Evolutionary conservation across 2,797 vertebrate species (phyloP).

Genomic region (Pseudochirops cupreus): DNA sequence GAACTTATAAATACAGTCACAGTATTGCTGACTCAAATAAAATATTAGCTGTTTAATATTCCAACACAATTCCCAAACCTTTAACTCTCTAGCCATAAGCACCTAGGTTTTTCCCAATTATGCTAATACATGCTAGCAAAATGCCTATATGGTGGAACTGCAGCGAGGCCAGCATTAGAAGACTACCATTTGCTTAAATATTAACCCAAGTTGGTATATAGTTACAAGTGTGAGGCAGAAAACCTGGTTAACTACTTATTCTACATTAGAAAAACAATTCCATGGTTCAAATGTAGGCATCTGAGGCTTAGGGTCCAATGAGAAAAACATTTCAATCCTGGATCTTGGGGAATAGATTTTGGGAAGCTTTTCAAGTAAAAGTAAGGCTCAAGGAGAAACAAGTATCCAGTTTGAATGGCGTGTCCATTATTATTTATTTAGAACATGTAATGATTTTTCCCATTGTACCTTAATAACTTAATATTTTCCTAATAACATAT

Average conservation of each 20-base stretch:
- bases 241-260: constrained; percentile 47
- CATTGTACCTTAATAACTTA: constrained; percentile 44
- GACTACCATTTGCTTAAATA: constrained; percentile 66
- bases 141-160: constrained; percentile 43
- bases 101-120: constrained; percentile 54
- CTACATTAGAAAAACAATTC: constrained; percentile 3
- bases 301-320: constrained; percentile 43
- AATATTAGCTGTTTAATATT: constrained; percentile 83
- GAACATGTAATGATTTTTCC: constrained; percentile 33
- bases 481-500: neutral
- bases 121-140: neutral
- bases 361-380: constrained; percentile 45
- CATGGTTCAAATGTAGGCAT: constrained; percentile 39
- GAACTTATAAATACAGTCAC: constrained; percentile 72
- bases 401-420: constrained; percentile 11
- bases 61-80: constrained; percentile 62
- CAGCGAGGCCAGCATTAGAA: constrained; percentile 55
- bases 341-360: neutral
- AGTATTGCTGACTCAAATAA: constrained; percentile 66
- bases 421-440: neutral
- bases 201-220: constrained; percentile 55
- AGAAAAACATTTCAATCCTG: constrained; percentile 21
- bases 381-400: constrained; percentile 7
- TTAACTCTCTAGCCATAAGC: constrained; percentile 79
- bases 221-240: constrained; percentile 34